A percentile compares a stretch with the other conserved stretches of the same genome.
phyloP scores from a whole-genome alignment of 2,888 invertebrate genomes.

The Synergus itoensis region DNA sequence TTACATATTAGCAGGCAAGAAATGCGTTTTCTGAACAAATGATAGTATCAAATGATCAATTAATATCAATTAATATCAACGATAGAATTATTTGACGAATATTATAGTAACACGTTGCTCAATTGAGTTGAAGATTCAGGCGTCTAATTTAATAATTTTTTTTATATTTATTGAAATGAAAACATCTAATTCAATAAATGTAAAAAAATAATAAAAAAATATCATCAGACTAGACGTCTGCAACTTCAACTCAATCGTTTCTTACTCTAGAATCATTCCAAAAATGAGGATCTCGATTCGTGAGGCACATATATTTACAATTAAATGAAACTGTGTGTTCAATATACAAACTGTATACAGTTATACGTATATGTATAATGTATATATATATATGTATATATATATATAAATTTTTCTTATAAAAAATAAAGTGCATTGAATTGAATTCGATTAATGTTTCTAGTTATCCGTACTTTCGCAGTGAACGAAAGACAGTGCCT shows the following conservation, averaged over 20 bases:
- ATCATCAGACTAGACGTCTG: not conserved
- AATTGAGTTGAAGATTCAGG: not conserved
- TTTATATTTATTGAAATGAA: too few relatives aligned
- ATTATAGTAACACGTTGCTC: not conserved
- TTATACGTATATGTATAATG: conserved; percentile 9
- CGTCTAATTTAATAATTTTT: too few relatives aligned
- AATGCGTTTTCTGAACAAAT: not conserved
- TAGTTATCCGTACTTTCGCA: not conserved
- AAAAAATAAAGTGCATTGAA: conserved; percentile 26
- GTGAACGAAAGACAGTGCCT: not conserved
- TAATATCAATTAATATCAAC: conserved; percentile 10
- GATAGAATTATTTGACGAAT: not conserved
- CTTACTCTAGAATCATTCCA: not conserved
- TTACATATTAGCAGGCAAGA: conserved; percentile 19
- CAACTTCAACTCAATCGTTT: too few relatives aligned
- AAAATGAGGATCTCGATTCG: not conserved
- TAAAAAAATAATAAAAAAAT: not conserved
- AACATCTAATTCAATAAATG: not conserved
- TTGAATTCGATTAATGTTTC: not conserved
- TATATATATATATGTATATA: conserved; percentile 8
- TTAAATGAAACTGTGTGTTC: not conserved
- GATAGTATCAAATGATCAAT: not conserved
- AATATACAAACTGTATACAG: not conserved
- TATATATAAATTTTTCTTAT: conserved; percentile 9
- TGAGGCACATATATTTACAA: conserved; percentile 33